Conservation (phyloP, 2,113 vertebrate species). For the Tauraco erythrolophus region DNA sequence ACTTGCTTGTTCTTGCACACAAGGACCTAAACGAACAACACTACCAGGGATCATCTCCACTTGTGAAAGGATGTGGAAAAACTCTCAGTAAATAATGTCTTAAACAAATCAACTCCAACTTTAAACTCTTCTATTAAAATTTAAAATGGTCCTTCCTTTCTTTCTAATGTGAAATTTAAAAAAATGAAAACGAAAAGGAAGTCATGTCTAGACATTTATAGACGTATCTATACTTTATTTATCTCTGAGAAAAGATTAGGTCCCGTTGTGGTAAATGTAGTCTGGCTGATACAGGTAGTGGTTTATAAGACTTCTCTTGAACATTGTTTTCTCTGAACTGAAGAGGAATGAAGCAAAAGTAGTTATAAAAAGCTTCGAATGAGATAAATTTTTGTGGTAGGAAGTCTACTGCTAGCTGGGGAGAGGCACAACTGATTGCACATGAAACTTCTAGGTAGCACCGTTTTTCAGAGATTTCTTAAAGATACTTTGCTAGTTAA, state of each 20-base stretch:
- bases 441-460: not conserved
- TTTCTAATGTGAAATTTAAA: not conserved
- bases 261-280: not conserved
- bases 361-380: not conserved
- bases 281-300: not conserved
- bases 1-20: not conserved
- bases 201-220: not conserved
- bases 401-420: not conserved
- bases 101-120: not conserved
- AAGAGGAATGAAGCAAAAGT: not conserved
- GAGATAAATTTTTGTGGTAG: not conserved
- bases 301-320: not conserved
- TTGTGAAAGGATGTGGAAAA: not conserved
- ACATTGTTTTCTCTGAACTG: conserved; percentile 20
- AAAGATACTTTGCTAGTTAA: not conserved
- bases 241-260: not conserved
- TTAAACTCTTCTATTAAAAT: not conserved
- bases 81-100: not conserved
- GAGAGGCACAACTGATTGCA: not conserved
- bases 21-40: not conserved
- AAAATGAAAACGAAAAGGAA: conserved; percentile 44
- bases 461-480: not conserved
- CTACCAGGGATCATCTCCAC: not conserved
- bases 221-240: not conserved
- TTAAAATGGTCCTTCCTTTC: not conserved